Percentiles rank a stretch among this genome's conserved stretches.
These are phyloP conservation scores for Tylochromis polylepis DNA, from an alignment of 2,113 vertebrate genomes.

Conservation along the genomic window DNA sequence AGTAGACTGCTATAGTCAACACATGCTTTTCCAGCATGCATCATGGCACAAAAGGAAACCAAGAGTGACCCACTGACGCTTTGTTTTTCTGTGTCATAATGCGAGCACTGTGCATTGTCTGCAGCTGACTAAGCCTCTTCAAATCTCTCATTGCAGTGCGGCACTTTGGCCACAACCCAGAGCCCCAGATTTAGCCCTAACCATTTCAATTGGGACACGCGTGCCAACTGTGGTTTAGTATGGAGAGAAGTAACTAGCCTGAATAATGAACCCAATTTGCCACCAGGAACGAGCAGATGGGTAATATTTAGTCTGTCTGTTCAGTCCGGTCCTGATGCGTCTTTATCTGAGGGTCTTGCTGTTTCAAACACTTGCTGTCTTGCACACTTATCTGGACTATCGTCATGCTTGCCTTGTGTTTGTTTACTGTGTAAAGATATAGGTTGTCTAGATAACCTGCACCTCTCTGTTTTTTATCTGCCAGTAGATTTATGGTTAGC, in stretches of 20 bases:
- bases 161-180: constrained; percentile 49
- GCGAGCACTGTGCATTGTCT: constrained; percentile 58
- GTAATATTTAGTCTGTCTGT: constrained; percentile 3
- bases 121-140: constrained; percentile 56
- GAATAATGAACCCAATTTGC: constrained; percentile 47
- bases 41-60: constrained; percentile 17
- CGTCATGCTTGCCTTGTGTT: constrained; percentile 4
- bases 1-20: constrained; percentile 1
- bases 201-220: constrained; percentile 7
- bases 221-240: constrained; percentile 34
- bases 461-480: neutral
- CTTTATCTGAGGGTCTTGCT: constrained; percentile 16
- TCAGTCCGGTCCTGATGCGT: neutral
- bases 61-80: constrained; percentile 51
- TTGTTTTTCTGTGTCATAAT: constrained; percentile 60
- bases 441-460: neutral
- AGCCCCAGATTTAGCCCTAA: constrained; percentile 53
- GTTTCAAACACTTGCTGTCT: too few species aligned
- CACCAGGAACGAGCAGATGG: constrained; percentile 40
- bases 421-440: constrained; percentile 3
- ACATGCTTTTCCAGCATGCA: constrained; percentile 28
- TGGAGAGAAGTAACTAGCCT: constrained; percentile 25
- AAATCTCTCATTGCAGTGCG: constrained; percentile 28
- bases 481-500: neutral
- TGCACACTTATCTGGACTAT: neutral